Evolutionary conservation across 2,113 vertebrate species (phyloP).

Genomic region (Sapayoa aenigma): DNA sequence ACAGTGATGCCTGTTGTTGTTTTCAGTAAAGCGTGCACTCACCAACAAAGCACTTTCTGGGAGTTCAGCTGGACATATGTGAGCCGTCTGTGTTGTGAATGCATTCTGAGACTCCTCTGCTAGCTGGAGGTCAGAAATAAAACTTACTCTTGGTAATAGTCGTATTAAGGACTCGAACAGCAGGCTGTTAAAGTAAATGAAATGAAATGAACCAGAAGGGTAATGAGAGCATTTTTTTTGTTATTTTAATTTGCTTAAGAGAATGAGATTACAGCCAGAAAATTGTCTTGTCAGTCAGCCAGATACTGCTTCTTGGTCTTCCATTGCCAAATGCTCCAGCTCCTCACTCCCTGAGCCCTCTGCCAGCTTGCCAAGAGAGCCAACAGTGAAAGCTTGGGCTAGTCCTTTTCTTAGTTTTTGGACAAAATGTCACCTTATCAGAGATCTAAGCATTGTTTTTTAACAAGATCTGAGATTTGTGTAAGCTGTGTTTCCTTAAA

Average conservation of each 20-base stretch:
- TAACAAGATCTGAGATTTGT: background rate
- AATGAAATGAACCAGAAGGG: conserved; percentile 16
- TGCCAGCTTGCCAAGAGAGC: background rate
- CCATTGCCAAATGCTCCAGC: background rate
- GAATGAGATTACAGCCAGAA: conserved; percentile 44
- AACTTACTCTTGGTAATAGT: background rate
- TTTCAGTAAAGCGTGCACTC: background rate
- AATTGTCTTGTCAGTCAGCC: conserved; percentile 44
- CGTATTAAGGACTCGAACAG: background rate
- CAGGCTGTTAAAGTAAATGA: conserved; percentile 8
- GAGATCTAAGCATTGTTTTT: background rate
- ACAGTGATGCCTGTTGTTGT: background rate
- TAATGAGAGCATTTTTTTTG: background rate
- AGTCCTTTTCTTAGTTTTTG: background rate
- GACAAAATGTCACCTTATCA: background rate
- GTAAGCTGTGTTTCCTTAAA: background rate
- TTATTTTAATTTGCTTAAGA: conserved; percentile 44
- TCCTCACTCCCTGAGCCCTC: background rate
- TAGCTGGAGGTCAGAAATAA: background rate
- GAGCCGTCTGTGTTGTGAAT: background rate
- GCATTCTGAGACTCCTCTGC: background rate
- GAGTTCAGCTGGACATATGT: background rate
- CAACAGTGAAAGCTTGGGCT: background rate
- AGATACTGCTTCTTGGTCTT: conserved; percentile 21
- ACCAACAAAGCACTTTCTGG: background rate